Conservation (phyloP, 2,888 invertebrate species). For the Cephalotes varians region DNA sequence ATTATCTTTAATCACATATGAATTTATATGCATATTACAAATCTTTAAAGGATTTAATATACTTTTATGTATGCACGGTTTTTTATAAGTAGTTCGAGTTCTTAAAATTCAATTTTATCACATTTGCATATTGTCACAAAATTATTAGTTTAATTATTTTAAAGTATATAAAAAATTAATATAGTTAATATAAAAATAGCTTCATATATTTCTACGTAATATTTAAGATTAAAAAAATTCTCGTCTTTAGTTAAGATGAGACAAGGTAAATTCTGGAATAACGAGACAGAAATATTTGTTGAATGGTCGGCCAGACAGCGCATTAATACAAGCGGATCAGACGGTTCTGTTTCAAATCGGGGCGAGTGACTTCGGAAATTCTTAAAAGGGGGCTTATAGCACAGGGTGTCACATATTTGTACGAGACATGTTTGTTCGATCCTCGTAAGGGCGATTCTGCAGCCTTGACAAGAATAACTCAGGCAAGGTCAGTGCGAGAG, state of each 20-base stretch:
- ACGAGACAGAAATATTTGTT: conserved; percentile 16
- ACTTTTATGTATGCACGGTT: background rate
- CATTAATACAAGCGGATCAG: conserved; percentile 19
- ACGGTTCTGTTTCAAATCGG: conserved; percentile 52
- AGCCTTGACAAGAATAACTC: conserved; percentile 72
- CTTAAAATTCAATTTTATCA: background rate
- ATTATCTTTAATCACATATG: background rate
- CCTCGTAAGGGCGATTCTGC: conserved; percentile 54
- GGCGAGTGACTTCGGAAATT: conserved; percentile 48
- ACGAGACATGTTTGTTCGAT: conserved; percentile 25
- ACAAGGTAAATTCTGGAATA: background rate
- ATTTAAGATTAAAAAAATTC: background rate
- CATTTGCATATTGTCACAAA: background rate
- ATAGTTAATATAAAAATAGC: background rate
- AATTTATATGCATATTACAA: background rate
- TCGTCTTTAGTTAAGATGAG: background rate
- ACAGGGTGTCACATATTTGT: conserved; percentile 27
- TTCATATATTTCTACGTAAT: background rate
- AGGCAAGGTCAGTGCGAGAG: conserved; percentile 65
- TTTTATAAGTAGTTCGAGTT: background rate
- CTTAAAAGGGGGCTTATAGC: conserved; percentile 12
- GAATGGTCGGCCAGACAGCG: conserved; percentile 5
- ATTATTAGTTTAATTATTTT: background rate
- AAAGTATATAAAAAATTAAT: background rate
- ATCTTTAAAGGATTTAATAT: background rate